phyloP scores from a whole-genome alignment of 2,797 vertebrate species.

The Coilia nasus region DNA sequence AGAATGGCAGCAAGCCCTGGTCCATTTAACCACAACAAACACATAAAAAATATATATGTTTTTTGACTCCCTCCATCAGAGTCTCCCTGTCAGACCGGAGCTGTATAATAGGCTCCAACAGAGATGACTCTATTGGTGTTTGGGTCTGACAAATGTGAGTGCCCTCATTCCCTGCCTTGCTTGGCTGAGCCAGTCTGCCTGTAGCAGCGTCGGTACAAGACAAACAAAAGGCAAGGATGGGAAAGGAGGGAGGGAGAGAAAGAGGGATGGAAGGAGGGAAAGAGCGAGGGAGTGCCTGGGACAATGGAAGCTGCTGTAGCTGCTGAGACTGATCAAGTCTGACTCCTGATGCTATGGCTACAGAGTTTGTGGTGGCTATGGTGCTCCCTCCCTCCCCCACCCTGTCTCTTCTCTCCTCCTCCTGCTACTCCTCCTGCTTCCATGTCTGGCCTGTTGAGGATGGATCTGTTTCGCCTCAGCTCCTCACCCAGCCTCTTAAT shows the following conservation, averaged over 20 bases:
- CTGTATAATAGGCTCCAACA: background rate
- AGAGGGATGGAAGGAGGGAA: background rate
- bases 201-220: slow-evolving; percentile 30
- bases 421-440: background rate
- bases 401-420: background rate
- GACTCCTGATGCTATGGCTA: background rate
- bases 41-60: background rate
- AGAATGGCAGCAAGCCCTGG: background rate
- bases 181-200: slow-evolving; percentile 25
- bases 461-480: background rate
- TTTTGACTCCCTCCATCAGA: no score
- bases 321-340: background rate
- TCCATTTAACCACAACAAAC: slow-evolving; percentile 7
- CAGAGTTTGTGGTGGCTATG: background rate
- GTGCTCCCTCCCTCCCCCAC: background rate
- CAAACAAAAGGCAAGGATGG: slow-evolving; percentile 31
- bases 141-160: no score
- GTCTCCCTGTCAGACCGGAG: background rate
- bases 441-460: slow-evolving; percentile 25
- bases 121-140: background rate
- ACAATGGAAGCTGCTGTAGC: background rate
- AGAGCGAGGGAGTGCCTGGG: slow-evolving; percentile 27
- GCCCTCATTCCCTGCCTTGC: background rate
- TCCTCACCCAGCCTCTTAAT: slow-evolving; percentile 35
- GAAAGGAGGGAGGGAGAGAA: background rate